Evolutionary conservation across 2,797 vertebrate genomes (phyloP).

Genomic region (Simalia tracyae): DNA sequence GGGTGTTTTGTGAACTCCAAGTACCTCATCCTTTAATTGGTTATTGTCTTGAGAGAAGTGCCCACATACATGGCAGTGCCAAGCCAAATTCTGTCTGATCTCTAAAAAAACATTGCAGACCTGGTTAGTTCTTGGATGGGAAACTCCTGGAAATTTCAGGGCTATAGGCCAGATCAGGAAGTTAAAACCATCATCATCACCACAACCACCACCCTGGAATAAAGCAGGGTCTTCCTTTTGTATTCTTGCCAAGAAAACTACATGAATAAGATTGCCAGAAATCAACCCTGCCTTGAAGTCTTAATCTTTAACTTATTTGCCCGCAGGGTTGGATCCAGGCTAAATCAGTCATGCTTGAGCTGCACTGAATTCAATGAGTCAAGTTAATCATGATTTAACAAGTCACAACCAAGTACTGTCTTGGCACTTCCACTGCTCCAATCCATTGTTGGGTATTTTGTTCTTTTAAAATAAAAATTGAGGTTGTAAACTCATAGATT

Average conservation of each 20-base stretch:
- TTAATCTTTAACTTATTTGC: background rate
- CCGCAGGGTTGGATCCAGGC: background rate
- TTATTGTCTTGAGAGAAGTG: background rate
- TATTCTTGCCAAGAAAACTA: background rate
- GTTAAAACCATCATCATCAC: background rate
- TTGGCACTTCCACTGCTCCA: background rate
- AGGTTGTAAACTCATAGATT: background rate
- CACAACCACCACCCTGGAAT: background rate
- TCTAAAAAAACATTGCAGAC: too few species aligned
- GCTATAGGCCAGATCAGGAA: background rate
- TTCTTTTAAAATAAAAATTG: background rate
- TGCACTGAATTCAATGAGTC: background rate
- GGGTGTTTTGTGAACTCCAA: background rate
- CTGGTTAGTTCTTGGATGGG: background rate
- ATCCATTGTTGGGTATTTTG: background rate
- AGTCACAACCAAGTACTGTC: background rate
- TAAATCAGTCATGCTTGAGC: background rate
- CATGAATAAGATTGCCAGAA: background rate
- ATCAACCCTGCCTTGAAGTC: background rate
- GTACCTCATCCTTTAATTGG: background rate
- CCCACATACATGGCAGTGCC: background rate
- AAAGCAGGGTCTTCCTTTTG: background rate
- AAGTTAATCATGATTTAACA: background rate
- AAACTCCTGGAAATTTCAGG: background rate
- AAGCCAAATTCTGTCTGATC: background rate